Evolutionary conservation across 2,113 vertebrate species (phyloP), one percentile per base, ranked within the genome.

Genomic region (Nesoenas mayeri): DNA sequence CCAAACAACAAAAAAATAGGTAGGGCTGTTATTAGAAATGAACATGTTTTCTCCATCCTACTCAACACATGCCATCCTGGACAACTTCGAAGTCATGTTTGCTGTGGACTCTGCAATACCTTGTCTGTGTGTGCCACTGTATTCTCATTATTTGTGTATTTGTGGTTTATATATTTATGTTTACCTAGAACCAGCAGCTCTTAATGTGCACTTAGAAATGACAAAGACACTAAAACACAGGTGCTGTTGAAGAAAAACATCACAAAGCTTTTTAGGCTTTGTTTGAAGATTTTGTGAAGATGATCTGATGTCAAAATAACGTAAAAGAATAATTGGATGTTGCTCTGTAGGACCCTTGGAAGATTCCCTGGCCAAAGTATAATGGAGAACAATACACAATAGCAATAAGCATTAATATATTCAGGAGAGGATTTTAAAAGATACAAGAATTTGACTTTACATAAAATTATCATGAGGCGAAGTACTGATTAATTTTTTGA

Each of bases 31-130:
- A 72, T 94, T 42, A 83, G 84, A 81, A 85, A 50, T 3, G 22
- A 87, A 58, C 36, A 87, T 50, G 12, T 89, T 93, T 93, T 79
- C 54, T 80, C 64, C 85, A 81, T 90, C 77, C 85, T 61, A 64
- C 73, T 87, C 61, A 91, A 70, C 53, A 89, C 34, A 53, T 64
- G 89, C 20, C 32, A 66, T 10, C 40, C 88, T 75, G 58, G 69
- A 66, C 54, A 92, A 82, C n/a, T 48, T 38, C 48, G 24, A 47
- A 54, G 64, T 50, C 34, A 36, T 1, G 25, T 48, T 75, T 82
- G 47, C 54, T 51, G 50, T 32, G 64, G 53, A 36, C 51, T 77
- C 48, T 50, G 70, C 71, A 79, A 54, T 9, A 40, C 8, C 29
- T 24, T 47, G 42, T 51, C 26, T 47, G 38, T 51, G 34, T 24